Conservation (phyloP, 1,140 invertebrate species). For the Bombus superbus region DNA sequence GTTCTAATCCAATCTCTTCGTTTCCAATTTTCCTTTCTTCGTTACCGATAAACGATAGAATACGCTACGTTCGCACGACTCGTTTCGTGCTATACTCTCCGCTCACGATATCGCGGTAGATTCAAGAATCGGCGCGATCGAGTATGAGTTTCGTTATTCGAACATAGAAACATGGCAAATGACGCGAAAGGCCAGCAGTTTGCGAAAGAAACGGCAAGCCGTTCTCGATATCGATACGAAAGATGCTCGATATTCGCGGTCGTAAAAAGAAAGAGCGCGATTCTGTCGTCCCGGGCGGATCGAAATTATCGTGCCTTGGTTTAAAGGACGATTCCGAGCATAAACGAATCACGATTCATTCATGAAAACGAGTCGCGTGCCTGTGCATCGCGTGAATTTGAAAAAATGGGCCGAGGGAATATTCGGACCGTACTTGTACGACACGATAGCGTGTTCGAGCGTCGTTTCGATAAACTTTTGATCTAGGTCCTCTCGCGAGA, state of each 20-base stretch:
- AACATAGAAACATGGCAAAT: not conserved
- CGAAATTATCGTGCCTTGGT: not conserved
- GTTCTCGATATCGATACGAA: not conserved
- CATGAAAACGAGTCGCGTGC: slow-evolving; percentile 19
- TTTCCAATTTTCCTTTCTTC: too few species aligned
- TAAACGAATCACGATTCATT: slow-evolving; percentile 22
- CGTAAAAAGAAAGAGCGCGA: slow-evolving; percentile 2
- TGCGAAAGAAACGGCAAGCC: not conserved
- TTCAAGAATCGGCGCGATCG: too few species aligned
- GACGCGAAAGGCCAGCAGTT: not conserved
- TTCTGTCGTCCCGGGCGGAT: not conserved
- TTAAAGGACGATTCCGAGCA: not conserved
- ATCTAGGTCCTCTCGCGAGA: not conserved
- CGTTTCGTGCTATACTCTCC: too few species aligned
- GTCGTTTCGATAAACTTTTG: slow-evolving; percentile 14
- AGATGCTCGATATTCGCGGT: not conserved
- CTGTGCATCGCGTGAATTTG: not conserved
- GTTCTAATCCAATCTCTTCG: too few species aligned
- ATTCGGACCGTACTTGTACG: too few species aligned
- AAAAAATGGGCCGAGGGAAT: not conserved
- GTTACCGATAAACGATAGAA: too few species aligned
- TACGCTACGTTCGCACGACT: too few species aligned
- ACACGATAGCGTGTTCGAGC: slow-evolving; percentile 9
- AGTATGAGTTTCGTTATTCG: not conserved
- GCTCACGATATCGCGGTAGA: too few species aligned